phyloP scores from a whole-genome alignment of 2,113 vertebrate genomes.

The Amphiprion percula region DNA sequence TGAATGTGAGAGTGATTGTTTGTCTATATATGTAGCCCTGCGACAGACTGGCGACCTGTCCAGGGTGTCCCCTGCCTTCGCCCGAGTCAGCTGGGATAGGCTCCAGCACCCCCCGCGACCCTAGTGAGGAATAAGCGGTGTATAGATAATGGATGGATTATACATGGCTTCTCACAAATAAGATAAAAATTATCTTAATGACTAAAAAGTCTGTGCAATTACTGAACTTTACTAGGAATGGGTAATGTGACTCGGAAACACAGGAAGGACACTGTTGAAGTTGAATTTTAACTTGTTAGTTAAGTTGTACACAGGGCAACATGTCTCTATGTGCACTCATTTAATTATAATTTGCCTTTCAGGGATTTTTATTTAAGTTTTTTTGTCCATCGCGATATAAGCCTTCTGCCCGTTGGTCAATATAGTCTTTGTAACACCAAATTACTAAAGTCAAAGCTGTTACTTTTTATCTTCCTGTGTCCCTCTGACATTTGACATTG shows the following conservation, averaged over 20 bases:
- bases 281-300: neutral
- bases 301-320: neutral
- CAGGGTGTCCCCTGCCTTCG: too few relatives aligned
- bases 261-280: neutral
- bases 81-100: too few relatives aligned
- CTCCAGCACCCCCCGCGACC: too few relatives aligned
- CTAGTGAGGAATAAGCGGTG: too few relatives aligned
- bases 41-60: too few relatives aligned
- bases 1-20: too few relatives aligned
- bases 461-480: neutral
- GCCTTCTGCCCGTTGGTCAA: neutral
- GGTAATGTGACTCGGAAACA: neutral
- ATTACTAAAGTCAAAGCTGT: conserved; percentile 1
- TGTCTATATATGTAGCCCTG: too few relatives aligned
- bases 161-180: too few relatives aligned
- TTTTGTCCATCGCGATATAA: neutral
- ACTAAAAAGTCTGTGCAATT: too few relatives aligned
- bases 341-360: conserved; percentile 11
- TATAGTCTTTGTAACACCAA: conserved; percentile 7
- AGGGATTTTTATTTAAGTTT: neutral
- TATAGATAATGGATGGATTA: too few relatives aligned
- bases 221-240: neutral
- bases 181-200: too few relatives aligned
- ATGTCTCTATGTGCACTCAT: neutral
- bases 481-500: conserved; percentile 9